phyloP scores from a whole-genome alignment of 2,113 vertebrate species.

The Brachirus orientalis region DNA sequence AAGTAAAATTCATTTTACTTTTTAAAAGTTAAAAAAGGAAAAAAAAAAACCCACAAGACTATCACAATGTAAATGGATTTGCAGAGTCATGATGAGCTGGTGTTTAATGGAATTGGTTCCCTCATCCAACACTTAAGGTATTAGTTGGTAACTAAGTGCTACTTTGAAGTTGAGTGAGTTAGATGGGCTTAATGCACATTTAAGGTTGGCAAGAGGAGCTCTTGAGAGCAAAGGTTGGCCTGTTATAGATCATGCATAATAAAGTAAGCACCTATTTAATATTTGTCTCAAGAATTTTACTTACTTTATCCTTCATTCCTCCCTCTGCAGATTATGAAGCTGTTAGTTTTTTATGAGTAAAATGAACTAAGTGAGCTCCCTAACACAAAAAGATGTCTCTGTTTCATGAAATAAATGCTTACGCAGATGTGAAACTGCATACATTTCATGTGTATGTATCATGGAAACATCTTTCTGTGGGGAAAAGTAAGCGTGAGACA shows the following conservation, averaged over 20 bases:
- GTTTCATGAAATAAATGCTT: slow-evolving; percentile 11
- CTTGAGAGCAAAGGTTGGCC: slow-evolving; percentile 55
- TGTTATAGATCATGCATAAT: slow-evolving; percentile 52
- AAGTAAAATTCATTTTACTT: background rate
- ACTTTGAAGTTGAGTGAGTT: slow-evolving; percentile 51
- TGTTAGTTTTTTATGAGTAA: background rate
- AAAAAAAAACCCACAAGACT: background rate
- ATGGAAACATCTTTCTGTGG: background rate
- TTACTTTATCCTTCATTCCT: slow-evolving; percentile 23
- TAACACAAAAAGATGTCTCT: background rate
- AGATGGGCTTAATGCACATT: slow-evolving; percentile 51
- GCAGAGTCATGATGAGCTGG: slow-evolving; percentile 25
- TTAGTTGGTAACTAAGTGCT: slow-evolving; percentile 55
- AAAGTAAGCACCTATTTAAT: slow-evolving; percentile 21
- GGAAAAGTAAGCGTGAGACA: slow-evolving; percentile 7
- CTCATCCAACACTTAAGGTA: slow-evolving; percentile 57
- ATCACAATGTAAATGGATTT: slow-evolving; percentile 6
- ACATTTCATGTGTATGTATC: background rate
- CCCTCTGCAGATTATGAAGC: background rate
- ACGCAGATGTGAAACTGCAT: slow-evolving; percentile 11
- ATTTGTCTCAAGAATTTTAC: slow-evolving; percentile 34
- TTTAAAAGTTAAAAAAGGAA: background rate
- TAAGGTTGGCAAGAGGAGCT: slow-evolving; percentile 52
- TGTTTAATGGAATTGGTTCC: slow-evolving; percentile 46
- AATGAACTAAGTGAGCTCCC: slow-evolving; percentile 12